Conservation (phyloP, 1,140 invertebrate genomes). For the Drosophila albomicans region DNA sequence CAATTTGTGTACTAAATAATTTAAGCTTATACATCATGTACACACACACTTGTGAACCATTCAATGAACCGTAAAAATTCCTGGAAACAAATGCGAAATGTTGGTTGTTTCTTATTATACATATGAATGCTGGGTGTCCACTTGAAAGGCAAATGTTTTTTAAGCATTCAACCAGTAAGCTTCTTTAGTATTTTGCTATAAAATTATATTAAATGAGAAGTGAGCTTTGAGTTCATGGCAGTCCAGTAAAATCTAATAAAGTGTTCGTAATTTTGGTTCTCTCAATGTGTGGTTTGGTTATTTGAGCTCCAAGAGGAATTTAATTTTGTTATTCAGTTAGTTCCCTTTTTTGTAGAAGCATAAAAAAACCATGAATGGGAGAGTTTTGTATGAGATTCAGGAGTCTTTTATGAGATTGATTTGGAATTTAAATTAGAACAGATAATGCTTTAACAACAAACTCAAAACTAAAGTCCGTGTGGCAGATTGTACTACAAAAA, state of each 20-base stretch:
- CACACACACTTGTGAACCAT: constrained; percentile 6
- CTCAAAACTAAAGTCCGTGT: neutral
- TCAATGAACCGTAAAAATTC: constrained; percentile 1
- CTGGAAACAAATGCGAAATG: neutral
- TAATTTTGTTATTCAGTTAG: neutral
- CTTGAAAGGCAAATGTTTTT: too few species aligned
- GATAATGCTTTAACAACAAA: neutral
- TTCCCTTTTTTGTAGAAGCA: neutral
- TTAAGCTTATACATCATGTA: constrained; percentile 13
- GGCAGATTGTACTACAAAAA: neutral
- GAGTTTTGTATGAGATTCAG: neutral
- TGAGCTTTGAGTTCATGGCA: neutral
- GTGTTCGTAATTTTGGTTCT: neutral
- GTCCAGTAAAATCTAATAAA: neutral
- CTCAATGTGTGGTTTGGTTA: neutral
- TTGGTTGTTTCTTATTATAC: neutral
- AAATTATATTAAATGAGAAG: too few species aligned
- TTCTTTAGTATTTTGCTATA: too few species aligned
- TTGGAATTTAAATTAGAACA: constrained; percentile 12
- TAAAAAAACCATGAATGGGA: neutral
- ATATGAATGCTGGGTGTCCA: too few species aligned
- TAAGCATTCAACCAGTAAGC: too few species aligned
- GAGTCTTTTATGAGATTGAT: constrained; percentile 4
- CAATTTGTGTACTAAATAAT: constrained; percentile 18
- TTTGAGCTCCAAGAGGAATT: neutral